Base-by-base conservation (phyloP, 2,797 vertebrate genomes). In the Linurgus olivaceus region DNA sequence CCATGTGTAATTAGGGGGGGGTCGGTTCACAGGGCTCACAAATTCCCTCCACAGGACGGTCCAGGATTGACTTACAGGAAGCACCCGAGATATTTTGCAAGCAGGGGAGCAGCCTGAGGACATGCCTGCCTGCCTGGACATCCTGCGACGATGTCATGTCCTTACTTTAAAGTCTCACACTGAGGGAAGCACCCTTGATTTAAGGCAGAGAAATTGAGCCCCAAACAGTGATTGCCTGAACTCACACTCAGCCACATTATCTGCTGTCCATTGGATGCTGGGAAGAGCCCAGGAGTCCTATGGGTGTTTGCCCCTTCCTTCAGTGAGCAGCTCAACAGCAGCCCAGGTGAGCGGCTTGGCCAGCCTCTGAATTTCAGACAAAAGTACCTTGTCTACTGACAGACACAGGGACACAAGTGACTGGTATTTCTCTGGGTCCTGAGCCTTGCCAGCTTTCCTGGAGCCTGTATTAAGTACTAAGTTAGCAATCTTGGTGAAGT, bases 1-100 rank as follows among this genome's bases (percentile, higher is more conserved):
- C 11, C 12, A 0, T 19, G 7, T 6, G 18, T 76, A 61, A 85
- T 45, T 28, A 59, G 62, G 25, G 17, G 13, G 17, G 4, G 57
- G 21, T 9, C 1, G 0, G 20, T 72, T 92, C 78, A 51, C 21
- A 23, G n/a, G 8, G 42, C n/a, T 71, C 0, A 0, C 25, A 70
- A 33, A 61, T 78, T 62, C 29, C 45, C 18, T 79, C 29, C 3
- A 3, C n/a, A 29, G 74, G 15, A 48, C 5, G 28, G 10, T 31
- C 28, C 25, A 52, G 58, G 26, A 18, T 4, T 79, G 29, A 8
- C 12, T 57, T n/a, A 25, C 0, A 70, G 80, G 62, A 76, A 33
- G 26, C 18, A 71, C 9, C 37, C 19, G 38, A 45, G 40, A 25
- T 40, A 45, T 51, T 62, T 55, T 80, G 18, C 15, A 35, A 77